These are phyloP conservation scores for Pteronura brasiliensis DNA, from an alignment of 2,113 vertebrate genomes.

Conservation along the genomic window DNA sequence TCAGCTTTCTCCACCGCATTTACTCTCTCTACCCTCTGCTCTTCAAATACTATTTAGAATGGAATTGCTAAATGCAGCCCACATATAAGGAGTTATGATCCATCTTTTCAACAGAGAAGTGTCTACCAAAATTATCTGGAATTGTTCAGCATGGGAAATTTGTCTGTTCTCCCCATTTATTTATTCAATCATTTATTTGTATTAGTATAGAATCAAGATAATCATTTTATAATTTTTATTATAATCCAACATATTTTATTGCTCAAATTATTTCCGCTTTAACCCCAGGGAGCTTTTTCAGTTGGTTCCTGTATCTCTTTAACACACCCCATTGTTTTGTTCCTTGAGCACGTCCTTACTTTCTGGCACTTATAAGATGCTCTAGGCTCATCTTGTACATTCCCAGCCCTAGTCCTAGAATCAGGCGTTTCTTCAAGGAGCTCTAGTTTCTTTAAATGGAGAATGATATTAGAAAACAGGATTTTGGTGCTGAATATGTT, in stretches of 20 bases:
- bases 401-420: not conserved
- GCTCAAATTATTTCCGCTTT: not conserved
- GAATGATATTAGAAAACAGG: not conserved
- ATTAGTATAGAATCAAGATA: not conserved
- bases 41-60: not conserved
- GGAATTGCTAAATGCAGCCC: not conserved
- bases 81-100: not conserved
- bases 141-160: not conserved
- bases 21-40: not conserved
- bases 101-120: not conserved
- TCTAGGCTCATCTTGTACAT: not conserved
- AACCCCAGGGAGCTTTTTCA: not conserved
- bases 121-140: not conserved
- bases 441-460: not conserved
- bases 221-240: not conserved
- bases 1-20: not conserved
- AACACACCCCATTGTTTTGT: not conserved
- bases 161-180: not conserved
- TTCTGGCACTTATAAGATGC: not conserved
- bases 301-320: not conserved
- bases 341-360: not conserved
- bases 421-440: not conserved
- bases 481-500: not conserved
- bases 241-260: not conserved
- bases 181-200: not conserved